These are phyloP conservation scores for Sebastes itinus DNA, from an alignment of 2,797 vertebrate species.

Conservation along the genomic window DNA sequence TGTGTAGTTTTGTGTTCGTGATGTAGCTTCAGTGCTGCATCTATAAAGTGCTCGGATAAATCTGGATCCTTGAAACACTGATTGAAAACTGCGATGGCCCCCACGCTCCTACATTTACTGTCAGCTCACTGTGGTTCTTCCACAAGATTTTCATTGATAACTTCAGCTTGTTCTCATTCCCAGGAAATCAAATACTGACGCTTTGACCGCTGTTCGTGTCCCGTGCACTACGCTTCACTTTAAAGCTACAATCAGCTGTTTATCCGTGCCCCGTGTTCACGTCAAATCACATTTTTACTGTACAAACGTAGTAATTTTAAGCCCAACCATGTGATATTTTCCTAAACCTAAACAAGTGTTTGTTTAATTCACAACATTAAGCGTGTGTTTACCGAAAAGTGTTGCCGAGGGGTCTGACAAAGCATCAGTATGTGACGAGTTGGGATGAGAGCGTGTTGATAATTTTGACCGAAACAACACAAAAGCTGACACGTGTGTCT, in stretches of 20 bases:
- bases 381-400: no score
- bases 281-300: no score
- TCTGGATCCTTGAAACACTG: conserved; percentile 3
- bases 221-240: no score
- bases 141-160: not conserved
- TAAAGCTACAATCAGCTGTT: no score
- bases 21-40: not conserved
- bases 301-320: no score
- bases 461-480: not conserved
- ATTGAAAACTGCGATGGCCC: not conserved
- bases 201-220: not conserved
- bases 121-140: not conserved
- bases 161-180: not conserved
- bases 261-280: no score
- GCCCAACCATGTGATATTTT: no score
- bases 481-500: not conserved
- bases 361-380: no score
- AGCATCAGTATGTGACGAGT: not conserved
- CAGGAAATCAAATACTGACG: not conserved
- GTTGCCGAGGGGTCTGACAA: rapidly evolving
- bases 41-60: conserved; percentile 43
- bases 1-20: not conserved
- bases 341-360: no score
- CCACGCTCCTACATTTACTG: not conserved
- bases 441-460: not conserved